Evolutionary conservation across 2,888 invertebrate species (phyloP), one percentile per base, ranked within the genome.

Genomic region (Lampropteryx suffumata): DNA sequence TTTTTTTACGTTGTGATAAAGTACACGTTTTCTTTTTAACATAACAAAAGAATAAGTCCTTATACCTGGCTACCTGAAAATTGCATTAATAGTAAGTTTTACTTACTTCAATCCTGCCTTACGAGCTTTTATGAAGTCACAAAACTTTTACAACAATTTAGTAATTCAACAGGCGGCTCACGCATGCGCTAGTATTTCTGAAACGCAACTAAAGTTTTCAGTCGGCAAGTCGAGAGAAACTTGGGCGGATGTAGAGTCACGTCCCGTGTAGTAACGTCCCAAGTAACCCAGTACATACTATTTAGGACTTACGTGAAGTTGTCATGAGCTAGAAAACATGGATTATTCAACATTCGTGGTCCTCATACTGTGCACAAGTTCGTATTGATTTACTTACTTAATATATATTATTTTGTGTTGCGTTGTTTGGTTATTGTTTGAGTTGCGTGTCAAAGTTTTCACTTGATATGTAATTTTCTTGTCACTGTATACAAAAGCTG

Each of bases 311-410:
- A 37, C 61, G 62, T 50, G 62, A 40, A 48, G 49, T 52, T 60
- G 50, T 60, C 48, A 64, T 61, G 66, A 55, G 36, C 53, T 56
- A 63, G 50, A 35, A 55, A 70, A 57, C 59, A 86, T 86, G 87
- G 71, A 82, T 73, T 79, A 73, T 70, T 71, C 82, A 46, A 70
- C 68, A 55, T 73, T 84, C 59, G 76, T 82, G 75, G 62, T 85
- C 53, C 75, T 84, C 51, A 73, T 86, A 67, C 62, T 85, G 60
- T 81, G 78, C 64, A 74, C 84, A 68, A 85, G 86, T 87, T 75
- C 54, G 84, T 84, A 84, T 77, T 48, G 57, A 65, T 69, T 65
- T 59, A 17, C 21, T 17, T 40, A 3, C 7, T 2, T 5, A 21
- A 24, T 11, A 21, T n/a, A 9, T 9, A 21, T 37, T 21, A 7